Evolutionary conservation across 2,797 vertebrate genomes (phyloP), one percentile per base, ranked within the genome.

Genomic region (Spinus pinus): DNA sequence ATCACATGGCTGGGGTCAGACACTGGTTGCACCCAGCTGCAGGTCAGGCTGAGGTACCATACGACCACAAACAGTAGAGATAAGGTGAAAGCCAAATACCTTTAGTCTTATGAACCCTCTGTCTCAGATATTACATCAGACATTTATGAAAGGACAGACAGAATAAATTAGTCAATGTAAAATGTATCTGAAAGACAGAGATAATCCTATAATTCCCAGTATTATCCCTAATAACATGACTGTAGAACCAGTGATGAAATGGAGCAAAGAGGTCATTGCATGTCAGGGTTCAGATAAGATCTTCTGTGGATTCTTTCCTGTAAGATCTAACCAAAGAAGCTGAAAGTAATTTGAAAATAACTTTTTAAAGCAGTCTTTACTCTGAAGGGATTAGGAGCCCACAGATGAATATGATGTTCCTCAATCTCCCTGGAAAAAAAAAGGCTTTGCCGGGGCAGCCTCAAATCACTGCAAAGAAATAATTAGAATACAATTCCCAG

Each of bases 151-250:
- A 94, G 72, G 49, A 75, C 90, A 96, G 85, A 74, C 67, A 69
- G 87, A 90, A 93, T 93, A 94, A 94, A 94, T 90, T 96, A 91
- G 69, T 57, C 70, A 49, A 70, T 57, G 58, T 83, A 93, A 69
- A 89, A 83, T 49, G 16, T 70, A 83, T 57, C 49, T 12, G 9
- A 72, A 90, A 90, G 72, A 72, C 49, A n/a, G 54, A 84, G 1
- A 65, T 93, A 93, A 96, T 95, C 93, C 90, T 67, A 1, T 95
- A 94, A 91, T 96, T 96, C 83, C 57, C 31, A 65, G 23, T 41
- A 56, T 96, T 93, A 96, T 89, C 56, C 53, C 30, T 89, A 96
- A 93, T 95, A 94, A 88, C 0, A 3, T 66, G 86, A 88, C 85
- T 50, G 51, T 67, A 89, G 88, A 93, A 83, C 33, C 30, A 67